Evolutionary conservation across 2,113 vertebrate species (phyloP).

Genomic region (Mus pahari): DNA sequence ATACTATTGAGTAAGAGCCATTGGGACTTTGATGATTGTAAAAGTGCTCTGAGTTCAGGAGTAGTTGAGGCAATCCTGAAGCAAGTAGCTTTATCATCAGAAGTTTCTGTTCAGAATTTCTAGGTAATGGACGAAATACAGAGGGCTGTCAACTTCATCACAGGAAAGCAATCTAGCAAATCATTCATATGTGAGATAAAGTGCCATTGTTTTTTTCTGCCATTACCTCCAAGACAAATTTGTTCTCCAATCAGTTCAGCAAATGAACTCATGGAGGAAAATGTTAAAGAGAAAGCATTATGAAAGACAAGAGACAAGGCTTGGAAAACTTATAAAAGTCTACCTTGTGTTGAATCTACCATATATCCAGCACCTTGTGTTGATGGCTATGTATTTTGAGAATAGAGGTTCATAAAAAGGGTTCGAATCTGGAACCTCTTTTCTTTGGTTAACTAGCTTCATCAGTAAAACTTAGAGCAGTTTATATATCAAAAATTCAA

Average conservation of each 20-base stretch:
- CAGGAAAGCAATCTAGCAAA: background rate
- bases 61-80: background rate
- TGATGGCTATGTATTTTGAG: background rate
- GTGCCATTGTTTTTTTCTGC: background rate
- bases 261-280: background rate
- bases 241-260: background rate
- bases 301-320: background rate
- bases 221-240: background rate
- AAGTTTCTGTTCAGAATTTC: conserved; percentile 11
- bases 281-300: background rate
- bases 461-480: background rate
- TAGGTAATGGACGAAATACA: conserved; percentile 24
- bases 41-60: background rate
- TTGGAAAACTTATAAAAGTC: background rate
- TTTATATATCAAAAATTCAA: background rate
- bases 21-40: background rate
- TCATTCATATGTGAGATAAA: conserved; percentile 14
- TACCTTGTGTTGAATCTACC: background rate
- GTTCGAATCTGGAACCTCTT: background rate
- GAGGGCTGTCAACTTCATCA: conserved; percentile 30
- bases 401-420: background rate
- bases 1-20: background rate
- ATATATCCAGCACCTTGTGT: background rate
- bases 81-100: background rate
- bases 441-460: background rate